Evolutionary conservation across 2,113 vertebrate species (phyloP).

Genomic region (Aegypius monachus): DNA sequence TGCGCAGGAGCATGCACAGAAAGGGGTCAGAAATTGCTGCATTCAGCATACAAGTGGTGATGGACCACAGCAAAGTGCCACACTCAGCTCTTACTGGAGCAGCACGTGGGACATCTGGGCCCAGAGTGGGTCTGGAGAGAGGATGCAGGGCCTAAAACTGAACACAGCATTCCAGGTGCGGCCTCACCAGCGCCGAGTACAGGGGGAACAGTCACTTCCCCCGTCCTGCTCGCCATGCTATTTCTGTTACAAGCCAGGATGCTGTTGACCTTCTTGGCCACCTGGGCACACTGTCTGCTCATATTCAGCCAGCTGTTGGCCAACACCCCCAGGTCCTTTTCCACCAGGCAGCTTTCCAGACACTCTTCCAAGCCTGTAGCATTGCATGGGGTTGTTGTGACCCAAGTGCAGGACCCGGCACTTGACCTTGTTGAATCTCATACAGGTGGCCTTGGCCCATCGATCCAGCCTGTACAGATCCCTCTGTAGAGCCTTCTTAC

Average conservation of each 20-base stretch:
- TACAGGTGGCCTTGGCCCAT: neutral
- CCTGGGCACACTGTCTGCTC: too few relatives aligned
- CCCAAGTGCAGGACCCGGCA: neutral
- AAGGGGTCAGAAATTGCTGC: neutral
- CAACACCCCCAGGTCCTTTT: neutral
- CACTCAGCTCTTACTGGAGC: neutral
- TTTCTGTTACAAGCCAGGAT: too few relatives aligned
- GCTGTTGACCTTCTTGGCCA: too few relatives aligned
- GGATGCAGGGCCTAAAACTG: too few relatives aligned
- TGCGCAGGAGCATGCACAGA: neutral
- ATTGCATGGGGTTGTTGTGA: neutral
- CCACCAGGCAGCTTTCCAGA: neutral
- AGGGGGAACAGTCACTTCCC: too few relatives aligned
- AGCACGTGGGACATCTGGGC: neutral
- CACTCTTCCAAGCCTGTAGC: neutral
- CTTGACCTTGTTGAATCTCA: neutral
- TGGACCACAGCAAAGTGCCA: neutral
- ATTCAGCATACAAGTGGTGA: neutral
- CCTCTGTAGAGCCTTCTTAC: too few relatives aligned
- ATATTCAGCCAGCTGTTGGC: too few relatives aligned
- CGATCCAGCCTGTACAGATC: neutral
- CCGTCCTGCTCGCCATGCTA: too few relatives aligned
- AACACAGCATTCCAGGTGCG: too few relatives aligned
- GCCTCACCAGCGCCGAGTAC: too few relatives aligned
- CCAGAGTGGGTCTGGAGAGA: neutral